Base-by-base conservation (phyloP, 1,140 invertebrate species). In the Archegozetes longisetosus region DNA sequence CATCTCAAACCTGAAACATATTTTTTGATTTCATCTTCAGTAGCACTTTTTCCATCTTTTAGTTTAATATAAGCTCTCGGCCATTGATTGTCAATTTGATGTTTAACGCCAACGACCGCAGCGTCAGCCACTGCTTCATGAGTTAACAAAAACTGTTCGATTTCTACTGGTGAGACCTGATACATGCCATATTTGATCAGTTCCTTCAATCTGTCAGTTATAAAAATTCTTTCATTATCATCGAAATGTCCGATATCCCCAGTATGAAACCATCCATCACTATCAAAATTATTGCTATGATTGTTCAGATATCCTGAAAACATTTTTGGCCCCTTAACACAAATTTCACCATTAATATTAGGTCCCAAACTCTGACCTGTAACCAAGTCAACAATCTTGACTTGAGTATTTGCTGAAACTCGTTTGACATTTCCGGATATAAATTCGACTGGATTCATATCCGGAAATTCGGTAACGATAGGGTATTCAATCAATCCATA, bases 131-230 rank as follows among this genome's bases (percentile, higher is more conserved):
- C 79, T 53, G 78, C 80, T 1, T 82, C 79, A 55, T 84, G 75
- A 63, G 82, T 78, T 58, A 85, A 73, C 9, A 92, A 78, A 12
- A 91, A 71, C 67, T 80, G 84, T 73, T 92, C 88, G 49, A 92
- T 74, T 73, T 91, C 86, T 1, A 86, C 84, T 22, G 88, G 88
- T 20, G 86, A 83, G 4, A 92, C 87, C 84, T 88, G 73, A 20
- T 13, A 53, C 14, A 49, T 61, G 24, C 29, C 46, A 46, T 46
- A 61, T 26, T 93, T 93, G 61, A 93, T 92, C 12, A 93, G 76
- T 69, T 93, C 88, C 67, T 93, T 93, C 50, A 90, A 66, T 57
- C 89, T 74, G 65, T 92, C 88, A 13, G 26, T 61, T 17, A 13
- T 12, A 22, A 53, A 53, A 12, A 53, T 12, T 12, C 51, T 13